These are phyloP conservation scores for Cassiopea andromeda DNA, from an alignment of 30 jellyfish, hydroid and myxozoan genomes.

Conservation along the genomic window DNA sequence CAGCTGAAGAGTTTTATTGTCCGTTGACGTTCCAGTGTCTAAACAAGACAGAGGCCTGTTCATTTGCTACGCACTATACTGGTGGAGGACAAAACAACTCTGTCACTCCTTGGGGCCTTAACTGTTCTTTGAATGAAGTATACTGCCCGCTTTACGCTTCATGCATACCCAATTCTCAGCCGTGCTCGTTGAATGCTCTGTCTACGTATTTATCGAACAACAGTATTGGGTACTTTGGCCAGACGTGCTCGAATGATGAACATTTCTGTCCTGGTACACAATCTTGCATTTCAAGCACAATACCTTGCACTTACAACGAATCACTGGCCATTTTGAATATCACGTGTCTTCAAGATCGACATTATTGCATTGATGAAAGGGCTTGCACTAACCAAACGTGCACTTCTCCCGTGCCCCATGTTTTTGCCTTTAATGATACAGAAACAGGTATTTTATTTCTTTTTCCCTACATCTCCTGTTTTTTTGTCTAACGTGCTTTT, in stretches of 20 bases:
- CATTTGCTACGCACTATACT: constrained; percentile 26
- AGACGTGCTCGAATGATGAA: constrained; percentile 3
- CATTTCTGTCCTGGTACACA: constrained; percentile 54
- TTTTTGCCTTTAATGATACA: constrained; percentile 4
- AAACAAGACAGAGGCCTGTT: constrained; percentile 16
- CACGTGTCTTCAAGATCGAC: constrained; percentile 11
- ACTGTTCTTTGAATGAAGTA: background rate
- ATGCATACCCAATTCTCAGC: constrained; percentile 22
- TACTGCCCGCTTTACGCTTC: constrained; percentile 54
- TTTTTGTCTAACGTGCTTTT: background rate
- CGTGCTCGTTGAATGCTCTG: constrained; percentile 24
- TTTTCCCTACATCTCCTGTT: background rate
- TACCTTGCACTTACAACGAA: constrained; percentile 8
- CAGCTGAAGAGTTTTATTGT: constrained; percentile 33
- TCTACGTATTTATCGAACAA: constrained; percentile 6
- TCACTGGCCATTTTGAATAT: constrained; percentile 36
- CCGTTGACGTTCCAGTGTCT: constrained; percentile 45
- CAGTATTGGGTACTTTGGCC: constrained; percentile 20
- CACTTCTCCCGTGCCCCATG: background rate
- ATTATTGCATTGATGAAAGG: constrained; percentile 32
- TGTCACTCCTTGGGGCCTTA: constrained; percentile 43
- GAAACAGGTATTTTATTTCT: constrained; percentile 31
- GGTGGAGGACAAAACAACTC: constrained; percentile 23
- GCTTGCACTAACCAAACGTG: constrained; percentile 28
- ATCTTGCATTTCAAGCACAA: constrained; percentile 26